phyloP scores from a whole-genome alignment of 2,888 invertebrate species.

The Thelaira solivaga region DNA sequence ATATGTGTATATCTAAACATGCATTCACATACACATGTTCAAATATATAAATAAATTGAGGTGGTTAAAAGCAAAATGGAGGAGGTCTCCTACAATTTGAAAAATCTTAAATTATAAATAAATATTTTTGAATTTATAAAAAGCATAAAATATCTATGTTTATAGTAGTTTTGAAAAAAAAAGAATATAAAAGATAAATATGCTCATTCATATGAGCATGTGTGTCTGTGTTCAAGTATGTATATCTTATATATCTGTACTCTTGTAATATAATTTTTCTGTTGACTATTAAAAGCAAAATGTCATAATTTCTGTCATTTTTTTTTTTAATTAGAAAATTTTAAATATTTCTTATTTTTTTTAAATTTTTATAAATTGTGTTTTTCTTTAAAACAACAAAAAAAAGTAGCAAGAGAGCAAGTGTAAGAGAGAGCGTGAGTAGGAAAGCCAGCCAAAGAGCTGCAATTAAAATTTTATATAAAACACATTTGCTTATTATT shows the following conservation, averaged over 20 bases:
- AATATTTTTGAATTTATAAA: neutral
- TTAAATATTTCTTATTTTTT: neutral
- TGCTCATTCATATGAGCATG: neutral
- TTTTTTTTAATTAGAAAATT: neutral
- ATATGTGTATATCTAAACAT: neutral
- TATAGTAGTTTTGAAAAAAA: constrained; percentile 7
- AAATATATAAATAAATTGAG: constrained; percentile 41
- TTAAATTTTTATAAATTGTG: too few species aligned
- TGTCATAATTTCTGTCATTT: constrained; percentile 38
- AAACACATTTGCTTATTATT: too few species aligned
- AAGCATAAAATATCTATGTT: neutral
- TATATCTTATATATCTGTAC: too few species aligned
- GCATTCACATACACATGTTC: too few species aligned
- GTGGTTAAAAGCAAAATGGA: constrained; percentile 42
- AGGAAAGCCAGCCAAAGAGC: neutral
- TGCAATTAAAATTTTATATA: neutral
- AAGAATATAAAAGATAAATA: neutral
- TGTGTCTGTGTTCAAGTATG: too few species aligned
- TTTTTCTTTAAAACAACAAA: too few species aligned
- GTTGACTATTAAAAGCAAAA: neutral
- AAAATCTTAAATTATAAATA: constrained; percentile 15
- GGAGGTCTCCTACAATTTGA: constrained; percentile 51
- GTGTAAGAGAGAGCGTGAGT: neutral
- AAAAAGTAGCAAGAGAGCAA: neutral
- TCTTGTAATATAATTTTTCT: neutral